A percentile compares a stretch with the other conserved stretches of the same genome.
Evolutionary conservation across 2,113 vertebrate genomes (phyloP).

Genomic region (Ifrita kowaldi): DNA sequence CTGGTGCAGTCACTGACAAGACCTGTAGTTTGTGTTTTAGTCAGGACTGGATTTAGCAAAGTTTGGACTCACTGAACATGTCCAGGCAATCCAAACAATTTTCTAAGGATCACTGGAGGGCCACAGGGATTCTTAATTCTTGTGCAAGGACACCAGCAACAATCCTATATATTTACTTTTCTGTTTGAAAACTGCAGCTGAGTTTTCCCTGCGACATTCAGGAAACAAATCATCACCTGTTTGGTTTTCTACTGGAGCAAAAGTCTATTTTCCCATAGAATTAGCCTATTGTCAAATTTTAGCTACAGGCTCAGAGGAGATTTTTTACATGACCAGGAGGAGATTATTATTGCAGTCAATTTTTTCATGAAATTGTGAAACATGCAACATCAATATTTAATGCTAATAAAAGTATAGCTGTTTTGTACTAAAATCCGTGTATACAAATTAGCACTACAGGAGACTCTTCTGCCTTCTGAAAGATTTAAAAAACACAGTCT

Average conservation of each 20-base stretch:
- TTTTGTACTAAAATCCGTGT: constrained; percentile 13
- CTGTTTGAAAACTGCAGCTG: not conserved
- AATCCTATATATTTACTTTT: not conserved
- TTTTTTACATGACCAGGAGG: not conserved
- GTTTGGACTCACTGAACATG: not conserved
- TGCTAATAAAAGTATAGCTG: not conserved
- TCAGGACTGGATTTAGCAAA: not conserved
- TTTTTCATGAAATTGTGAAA: not conserved
- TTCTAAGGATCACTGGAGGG: not conserved
- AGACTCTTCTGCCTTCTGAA: not conserved
- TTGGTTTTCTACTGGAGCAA: not conserved
- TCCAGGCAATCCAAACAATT: not conserved
- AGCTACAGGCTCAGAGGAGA: not conserved
- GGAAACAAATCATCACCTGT: not conserved
- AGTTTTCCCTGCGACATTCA: not conserved
- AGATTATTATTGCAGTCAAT: not conserved
- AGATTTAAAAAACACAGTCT: not conserved
- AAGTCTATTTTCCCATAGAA: not conserved
- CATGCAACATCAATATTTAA: constrained; percentile 40
- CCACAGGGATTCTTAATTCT: not conserved
- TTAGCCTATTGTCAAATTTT: not conserved
- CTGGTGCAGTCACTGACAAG: not conserved
- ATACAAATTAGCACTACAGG: constrained; percentile 8
- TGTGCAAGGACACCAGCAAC: not conserved
- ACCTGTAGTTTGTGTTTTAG: not conserved